Percentiles rank a stretch among this genome's conserved stretches.
Conservation (phyloP, 92 coral and sea anemone species). For the Meandrina meandrites region DNA sequence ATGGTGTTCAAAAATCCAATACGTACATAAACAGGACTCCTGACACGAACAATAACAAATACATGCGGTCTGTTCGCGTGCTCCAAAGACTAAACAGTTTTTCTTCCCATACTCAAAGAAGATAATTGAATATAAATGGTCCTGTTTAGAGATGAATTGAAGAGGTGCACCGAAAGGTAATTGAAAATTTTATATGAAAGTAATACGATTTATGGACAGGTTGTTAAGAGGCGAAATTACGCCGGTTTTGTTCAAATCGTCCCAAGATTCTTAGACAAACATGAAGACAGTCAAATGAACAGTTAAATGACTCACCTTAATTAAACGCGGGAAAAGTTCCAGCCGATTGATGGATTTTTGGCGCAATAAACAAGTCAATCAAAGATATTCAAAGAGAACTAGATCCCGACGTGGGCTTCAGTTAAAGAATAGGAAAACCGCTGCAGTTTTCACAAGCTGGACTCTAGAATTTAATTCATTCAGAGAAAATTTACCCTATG, state of each 20-base stretch:
- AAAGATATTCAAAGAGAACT: neutral
- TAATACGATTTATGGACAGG: constrained; percentile 7
- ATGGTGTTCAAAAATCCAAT: neutral
- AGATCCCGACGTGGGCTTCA: neutral
- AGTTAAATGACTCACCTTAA: constrained; percentile 31
- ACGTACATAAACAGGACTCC: constrained; percentile 1
- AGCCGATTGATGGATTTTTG: neutral
- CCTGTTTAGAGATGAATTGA: constrained; percentile 7
- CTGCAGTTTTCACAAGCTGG: neutral
- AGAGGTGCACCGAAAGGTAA: constrained; percentile 9
- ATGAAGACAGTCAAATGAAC: constrained; percentile 21
- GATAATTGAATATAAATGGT: constrained; percentile 37
- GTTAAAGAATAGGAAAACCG: neutral
- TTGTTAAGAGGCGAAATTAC: constrained; percentile 13
- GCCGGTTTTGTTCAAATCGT: constrained; percentile 10
- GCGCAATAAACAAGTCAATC: neutral
- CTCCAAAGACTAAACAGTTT: constrained; percentile 17
- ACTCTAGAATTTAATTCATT: neutral
- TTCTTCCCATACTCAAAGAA: constrained; percentile 20
- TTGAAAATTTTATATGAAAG: constrained; percentile 17
- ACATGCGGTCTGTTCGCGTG: constrained; percentile 12
- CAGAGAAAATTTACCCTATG: neutral
- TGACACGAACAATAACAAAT: constrained; percentile 40
- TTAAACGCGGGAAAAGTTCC: constrained; percentile 30
- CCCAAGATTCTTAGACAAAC: constrained; percentile 28